phyloP scores from a whole-genome alignment of 2,888 invertebrate genomes.

The Bruchidius siliquastri region DNA sequence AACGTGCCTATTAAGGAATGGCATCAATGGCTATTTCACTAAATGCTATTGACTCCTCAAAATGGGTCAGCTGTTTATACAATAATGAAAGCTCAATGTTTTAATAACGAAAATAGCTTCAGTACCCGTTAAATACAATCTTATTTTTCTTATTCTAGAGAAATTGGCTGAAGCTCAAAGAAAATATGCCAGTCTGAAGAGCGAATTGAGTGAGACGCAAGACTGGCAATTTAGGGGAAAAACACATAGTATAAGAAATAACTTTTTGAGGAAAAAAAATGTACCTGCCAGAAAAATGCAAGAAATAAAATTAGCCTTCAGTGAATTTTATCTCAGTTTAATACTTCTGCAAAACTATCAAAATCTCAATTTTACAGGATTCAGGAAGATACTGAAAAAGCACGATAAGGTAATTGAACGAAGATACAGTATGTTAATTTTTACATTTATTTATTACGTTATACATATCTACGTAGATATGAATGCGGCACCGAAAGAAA shows the following conservation, averaged over 20 bases:
- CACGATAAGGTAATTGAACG: conserved; percentile 82
- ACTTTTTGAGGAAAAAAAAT: conserved; percentile 43
- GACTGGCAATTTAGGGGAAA: conserved; percentile 41
- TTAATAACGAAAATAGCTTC: too few species aligned
- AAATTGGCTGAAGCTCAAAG: conserved; percentile 65
- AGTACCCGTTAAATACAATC: too few species aligned
- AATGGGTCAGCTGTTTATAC: too few species aligned
- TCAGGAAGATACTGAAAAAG: conserved; percentile 97
- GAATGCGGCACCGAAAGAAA: too few species aligned
- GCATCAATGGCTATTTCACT: too few species aligned
- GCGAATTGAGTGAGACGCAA: conserved; percentile 63
- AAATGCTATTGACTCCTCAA: too few species aligned
- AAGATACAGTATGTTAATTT: background rate
- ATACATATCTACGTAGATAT: too few species aligned
- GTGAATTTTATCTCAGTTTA: conserved; percentile 95
- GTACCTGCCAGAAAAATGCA: conserved; percentile 74
- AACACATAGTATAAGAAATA: conserved; percentile 34
- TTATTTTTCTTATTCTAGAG: conserved; percentile 26
- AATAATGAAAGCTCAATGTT: too few species aligned
- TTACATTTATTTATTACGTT: too few species aligned
- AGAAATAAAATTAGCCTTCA: conserved; percentile 95
- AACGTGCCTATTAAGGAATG: too few species aligned
- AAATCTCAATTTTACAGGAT: conserved; percentile 96
- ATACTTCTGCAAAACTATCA: conserved; percentile 97
- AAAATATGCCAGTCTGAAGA: conserved; percentile 85